Evolutionary conservation across 1,140 invertebrate genomes (phyloP), one percentile per base, ranked within the genome.

Genomic region (Aporrectodea caliginosa): DNA sequence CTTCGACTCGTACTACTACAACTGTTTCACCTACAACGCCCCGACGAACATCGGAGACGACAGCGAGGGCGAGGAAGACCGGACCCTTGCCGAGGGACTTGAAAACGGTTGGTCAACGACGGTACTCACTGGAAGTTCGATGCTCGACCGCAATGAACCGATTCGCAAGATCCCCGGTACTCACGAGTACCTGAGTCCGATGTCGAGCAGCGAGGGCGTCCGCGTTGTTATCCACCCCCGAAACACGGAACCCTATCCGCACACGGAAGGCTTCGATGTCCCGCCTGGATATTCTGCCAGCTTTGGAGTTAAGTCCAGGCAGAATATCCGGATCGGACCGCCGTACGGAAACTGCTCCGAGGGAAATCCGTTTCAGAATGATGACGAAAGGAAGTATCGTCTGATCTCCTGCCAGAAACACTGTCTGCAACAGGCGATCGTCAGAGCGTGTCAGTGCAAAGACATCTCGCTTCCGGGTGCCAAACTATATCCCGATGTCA

Each of bases 1-100:
- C 16, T 79, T 79, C 43, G 78, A 79, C 43, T 32, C 78, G 12
- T 79, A 79, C 73, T 79, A 79, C 35, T 79, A 75, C 78, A 79
- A 79, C 73, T 79, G 78, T 16, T 79, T 74, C 73, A 79, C 78
- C 1, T 79, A 43, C 34, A 31, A 34, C n/a, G 32, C 78, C 22
- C 72, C 71, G 1, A 12, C 43, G n/a, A 2, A 30, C 77, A 16
- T n/a, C 27, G n/a, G 27, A 35, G 16, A 70, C 33, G 35, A 74
- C 22, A 22, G 22, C 43, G 43, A 58, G 6, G 43, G 22, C 22
- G 43, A 79, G 16, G 70, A 72, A 12, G 70, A 72, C n/a, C 32
- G 71, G 27, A 0, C 12, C 35, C 73, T 79, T 22, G 31, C 78
- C 6, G 78, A 79, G 31, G 78, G 78, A 1, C 2, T 79, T 6